Conservation (phyloP, 1,140 invertebrate genomes). For the Nasonia longicornis region DNA sequence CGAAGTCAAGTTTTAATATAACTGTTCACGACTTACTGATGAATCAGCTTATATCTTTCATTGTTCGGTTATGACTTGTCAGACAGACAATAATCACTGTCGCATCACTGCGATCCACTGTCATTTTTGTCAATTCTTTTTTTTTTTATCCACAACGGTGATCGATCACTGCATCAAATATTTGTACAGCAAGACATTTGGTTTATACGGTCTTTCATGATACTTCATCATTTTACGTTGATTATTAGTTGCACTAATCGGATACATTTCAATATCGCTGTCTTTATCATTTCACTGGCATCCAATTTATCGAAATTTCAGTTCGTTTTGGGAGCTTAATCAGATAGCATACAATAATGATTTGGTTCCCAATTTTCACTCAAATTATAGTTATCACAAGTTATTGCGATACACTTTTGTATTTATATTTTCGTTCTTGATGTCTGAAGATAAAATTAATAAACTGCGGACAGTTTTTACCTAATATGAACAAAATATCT, state of each 20-base stretch:
- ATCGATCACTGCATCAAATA: not conserved
- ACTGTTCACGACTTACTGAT: not conserved
- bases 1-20: not conserved
- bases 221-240: not conserved
- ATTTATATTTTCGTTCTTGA: not conserved
- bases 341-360: not conserved
- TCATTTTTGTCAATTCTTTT: conserved; percentile 23
- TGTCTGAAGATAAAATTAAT: not conserved
- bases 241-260: conserved; percentile 2
- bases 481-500: conserved; percentile 4
- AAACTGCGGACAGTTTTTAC: not conserved
- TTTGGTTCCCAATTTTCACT: too few species aligned
- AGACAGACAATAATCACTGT: conserved; percentile 17
- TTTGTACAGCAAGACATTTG: conserved; percentile 24
- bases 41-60: not conserved
- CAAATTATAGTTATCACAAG: not conserved
- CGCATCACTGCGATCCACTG: conserved; percentile 6
- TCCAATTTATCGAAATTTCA: not conserved
- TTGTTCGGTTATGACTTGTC: conserved; percentile 4
- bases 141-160: not conserved
- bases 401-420: not conserved
- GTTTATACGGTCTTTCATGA: conserved; percentile 19
- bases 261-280: conserved; percentile 4
- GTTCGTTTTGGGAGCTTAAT: not conserved
- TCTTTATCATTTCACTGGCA: conserved; percentile 20